phyloP scores from a whole-genome alignment of 2,797 vertebrate genomes.

The Diplodus sargus region DNA sequence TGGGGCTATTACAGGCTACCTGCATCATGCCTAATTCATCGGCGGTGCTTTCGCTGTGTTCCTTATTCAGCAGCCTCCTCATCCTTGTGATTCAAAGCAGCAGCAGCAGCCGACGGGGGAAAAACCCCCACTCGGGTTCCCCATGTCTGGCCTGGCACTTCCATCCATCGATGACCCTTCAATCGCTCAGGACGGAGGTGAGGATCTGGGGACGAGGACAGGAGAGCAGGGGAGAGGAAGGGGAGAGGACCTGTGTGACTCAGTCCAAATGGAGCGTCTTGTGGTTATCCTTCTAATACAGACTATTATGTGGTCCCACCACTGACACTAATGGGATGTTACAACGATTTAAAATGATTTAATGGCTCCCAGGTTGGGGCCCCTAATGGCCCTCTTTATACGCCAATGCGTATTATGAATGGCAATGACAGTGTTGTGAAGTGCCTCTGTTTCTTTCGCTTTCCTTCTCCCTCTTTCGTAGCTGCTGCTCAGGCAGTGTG shows the following conservation, averaged over 20 bases:
- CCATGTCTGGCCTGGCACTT: constrained; percentile 50
- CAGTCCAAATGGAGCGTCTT: constrained; percentile 95
- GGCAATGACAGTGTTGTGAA: constrained; percentile 99
- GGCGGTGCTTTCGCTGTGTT: constrained; percentile 51
- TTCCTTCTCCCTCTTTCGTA: constrained; percentile 73
- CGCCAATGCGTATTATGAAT: constrained; percentile 99
- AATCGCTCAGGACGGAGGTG: constrained; percentile 69
- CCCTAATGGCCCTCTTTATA: constrained; percentile 99
- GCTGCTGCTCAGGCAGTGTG: constrained; percentile 84
- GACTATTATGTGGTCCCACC: constrained; percentile 98
- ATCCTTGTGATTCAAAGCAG: constrained; percentile 71
- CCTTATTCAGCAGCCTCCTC: constrained; percentile 76
- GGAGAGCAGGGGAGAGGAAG: constrained; percentile 39
- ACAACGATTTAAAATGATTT: constrained; percentile 99
- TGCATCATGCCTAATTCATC: constrained; percentile 84
- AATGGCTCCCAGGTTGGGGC: constrained; percentile 99
- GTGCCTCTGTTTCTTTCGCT: constrained; percentile 89
- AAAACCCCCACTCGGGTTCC: constrained; percentile 54
- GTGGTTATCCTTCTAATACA: constrained; percentile 98
- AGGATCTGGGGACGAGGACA: constrained; percentile 62
- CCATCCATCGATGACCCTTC: constrained; percentile 70
- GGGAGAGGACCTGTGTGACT: constrained; percentile 89
- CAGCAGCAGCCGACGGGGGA: constrained; percentile 61
- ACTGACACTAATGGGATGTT: constrained; percentile 99
- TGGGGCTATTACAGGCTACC: constrained; percentile 77